These are phyloP conservation scores for Bambusicola thoracicus DNA, from an alignment of 2,113 vertebrate genomes.

Conservation along the genomic window DNA sequence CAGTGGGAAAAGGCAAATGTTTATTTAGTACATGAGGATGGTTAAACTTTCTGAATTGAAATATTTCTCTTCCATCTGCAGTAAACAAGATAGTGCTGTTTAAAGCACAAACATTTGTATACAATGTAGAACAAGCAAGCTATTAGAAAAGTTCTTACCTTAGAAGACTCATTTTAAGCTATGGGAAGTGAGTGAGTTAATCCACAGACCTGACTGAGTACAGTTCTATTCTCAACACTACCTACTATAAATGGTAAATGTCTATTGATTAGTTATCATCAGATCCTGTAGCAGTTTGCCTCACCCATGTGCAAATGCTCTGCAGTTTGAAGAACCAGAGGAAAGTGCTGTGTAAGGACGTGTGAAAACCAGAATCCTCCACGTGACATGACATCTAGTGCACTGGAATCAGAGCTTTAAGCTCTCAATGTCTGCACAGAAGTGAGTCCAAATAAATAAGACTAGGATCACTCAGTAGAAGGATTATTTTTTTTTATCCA, in stretches of 20 bases:
- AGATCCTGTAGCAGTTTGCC: slow-evolving; percentile 46
- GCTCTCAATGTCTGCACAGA: neutral
- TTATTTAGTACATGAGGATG: neutral
- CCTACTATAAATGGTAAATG: slow-evolving; percentile 32
- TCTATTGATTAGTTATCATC: slow-evolving; percentile 51
- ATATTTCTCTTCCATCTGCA: neutral
- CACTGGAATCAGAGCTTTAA: neutral
- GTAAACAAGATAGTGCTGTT: neutral
- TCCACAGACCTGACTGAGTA: neutral
- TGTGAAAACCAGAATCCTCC: neutral
- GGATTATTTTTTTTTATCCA: neutral
- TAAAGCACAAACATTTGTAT: neutral
- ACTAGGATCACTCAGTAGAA: neutral
- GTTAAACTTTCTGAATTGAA: neutral
- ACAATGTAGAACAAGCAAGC: neutral
- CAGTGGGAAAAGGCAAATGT: neutral
- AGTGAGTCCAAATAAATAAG: neutral
- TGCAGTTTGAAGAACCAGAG: slow-evolving; percentile 47
- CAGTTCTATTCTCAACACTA: neutral
- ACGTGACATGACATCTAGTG: neutral
- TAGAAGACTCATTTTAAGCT: neutral
- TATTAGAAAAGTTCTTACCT: neutral
- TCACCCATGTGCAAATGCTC: slow-evolving; percentile 6
- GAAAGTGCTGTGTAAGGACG: slow-evolving; percentile 53
- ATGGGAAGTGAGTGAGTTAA: slow-evolving; percentile 25